Evolutionary conservation across 2,888 invertebrate species (phyloP).

Genomic region (Agriopis leucophaearia): DNA sequence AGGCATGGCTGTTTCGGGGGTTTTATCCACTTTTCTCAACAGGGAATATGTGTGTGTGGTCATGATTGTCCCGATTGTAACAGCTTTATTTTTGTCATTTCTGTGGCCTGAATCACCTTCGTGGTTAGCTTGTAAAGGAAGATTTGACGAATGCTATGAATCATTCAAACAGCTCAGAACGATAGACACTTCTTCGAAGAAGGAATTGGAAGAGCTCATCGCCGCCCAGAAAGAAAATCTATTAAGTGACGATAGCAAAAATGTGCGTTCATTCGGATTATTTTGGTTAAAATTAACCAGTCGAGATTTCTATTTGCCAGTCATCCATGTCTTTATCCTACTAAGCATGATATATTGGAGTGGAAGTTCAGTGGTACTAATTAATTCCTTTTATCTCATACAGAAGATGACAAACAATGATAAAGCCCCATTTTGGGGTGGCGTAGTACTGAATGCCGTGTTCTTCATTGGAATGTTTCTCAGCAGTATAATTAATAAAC

Average conservation of each 20-base stretch:
- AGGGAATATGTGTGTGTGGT: conserved; percentile 32
- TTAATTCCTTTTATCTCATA: conserved; percentile 3
- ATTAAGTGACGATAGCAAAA: background rate
- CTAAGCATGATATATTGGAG: conserved; percentile 43
- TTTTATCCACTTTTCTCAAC: conserved; percentile 17
- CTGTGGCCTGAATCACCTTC: conserved; percentile 47
- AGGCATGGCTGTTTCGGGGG: background rate
- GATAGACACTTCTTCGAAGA: conserved; percentile 21
- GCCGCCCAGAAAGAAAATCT: conserved; percentile 33
- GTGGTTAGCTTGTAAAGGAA: conserved; percentile 46
- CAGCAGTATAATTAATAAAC: conserved; percentile 1
- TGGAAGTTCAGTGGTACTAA: conserved; percentile 33
- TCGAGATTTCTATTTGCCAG: conserved; percentile 44
- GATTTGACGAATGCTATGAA: conserved; percentile 39
- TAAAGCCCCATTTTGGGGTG: conserved; percentile 27
- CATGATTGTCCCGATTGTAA: conserved; percentile 29
- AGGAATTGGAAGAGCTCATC: conserved; percentile 39
- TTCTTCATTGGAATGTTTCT: conserved; percentile 2
- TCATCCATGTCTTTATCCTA: conserved; percentile 34
- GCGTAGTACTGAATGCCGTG: background rate
- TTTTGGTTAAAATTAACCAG: conserved; percentile 12
- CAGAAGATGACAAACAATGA: conserved; percentile 8
- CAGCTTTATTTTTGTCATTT: conserved; percentile 30
- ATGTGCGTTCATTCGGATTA: background rate
- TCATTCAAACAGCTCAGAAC: conserved; percentile 45